These are phyloP conservation scores for Boleophthalmus pectinirostris DNA, from an alignment of 2,113 vertebrate genomes.

Conservation along the genomic window DNA sequence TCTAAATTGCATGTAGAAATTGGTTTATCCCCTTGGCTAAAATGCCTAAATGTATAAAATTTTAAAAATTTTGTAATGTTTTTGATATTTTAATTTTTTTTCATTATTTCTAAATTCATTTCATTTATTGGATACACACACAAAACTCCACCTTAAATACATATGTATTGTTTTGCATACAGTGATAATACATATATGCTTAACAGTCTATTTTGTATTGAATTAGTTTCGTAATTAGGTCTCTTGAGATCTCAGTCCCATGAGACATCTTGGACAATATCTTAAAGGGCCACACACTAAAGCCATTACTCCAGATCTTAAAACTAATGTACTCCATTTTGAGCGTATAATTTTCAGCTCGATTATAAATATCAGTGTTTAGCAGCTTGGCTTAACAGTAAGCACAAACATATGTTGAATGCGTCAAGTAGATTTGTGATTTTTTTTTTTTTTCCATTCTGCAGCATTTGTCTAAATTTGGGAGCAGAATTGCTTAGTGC, in stretches of 20 bases:
- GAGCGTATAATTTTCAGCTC: slow-evolving; percentile 18
- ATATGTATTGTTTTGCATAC: slow-evolving; percentile 16
- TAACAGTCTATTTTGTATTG: slow-evolving; percentile 41
- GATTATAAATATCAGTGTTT: slow-evolving; percentile 33
- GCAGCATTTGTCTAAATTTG: slow-evolving; percentile 19
- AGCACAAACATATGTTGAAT: slow-evolving; percentile 42
- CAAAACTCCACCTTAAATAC: too few relatives aligned
- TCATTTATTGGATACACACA: too few relatives aligned
- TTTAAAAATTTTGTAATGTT: too few relatives aligned
- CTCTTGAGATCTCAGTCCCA: slow-evolving; percentile 40
- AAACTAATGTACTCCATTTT: slow-evolving; percentile 1
- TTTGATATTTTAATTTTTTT: too few relatives aligned
- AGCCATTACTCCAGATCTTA: slow-evolving; percentile 15
- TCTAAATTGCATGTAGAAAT: background rate
- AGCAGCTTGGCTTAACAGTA: slow-evolving; percentile 14
- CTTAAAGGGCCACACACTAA: slow-evolving; percentile 22
- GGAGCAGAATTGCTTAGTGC: slow-evolving; percentile 18
- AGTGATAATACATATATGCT: slow-evolving; percentile 34
- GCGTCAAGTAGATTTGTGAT: background rate
- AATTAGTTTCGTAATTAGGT: slow-evolving; percentile 36
- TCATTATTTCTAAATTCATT: too few relatives aligned
- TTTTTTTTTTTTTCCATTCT: slow-evolving; percentile 17
- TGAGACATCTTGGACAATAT: slow-evolving; percentile 37
- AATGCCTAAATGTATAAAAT: too few relatives aligned
- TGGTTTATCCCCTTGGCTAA: background rate